A percentile compares a stretch with the other conserved stretches of the same genome.
Conservation (phyloP, 1,140 invertebrate species). For the Aleiodes sp. region DNA sequence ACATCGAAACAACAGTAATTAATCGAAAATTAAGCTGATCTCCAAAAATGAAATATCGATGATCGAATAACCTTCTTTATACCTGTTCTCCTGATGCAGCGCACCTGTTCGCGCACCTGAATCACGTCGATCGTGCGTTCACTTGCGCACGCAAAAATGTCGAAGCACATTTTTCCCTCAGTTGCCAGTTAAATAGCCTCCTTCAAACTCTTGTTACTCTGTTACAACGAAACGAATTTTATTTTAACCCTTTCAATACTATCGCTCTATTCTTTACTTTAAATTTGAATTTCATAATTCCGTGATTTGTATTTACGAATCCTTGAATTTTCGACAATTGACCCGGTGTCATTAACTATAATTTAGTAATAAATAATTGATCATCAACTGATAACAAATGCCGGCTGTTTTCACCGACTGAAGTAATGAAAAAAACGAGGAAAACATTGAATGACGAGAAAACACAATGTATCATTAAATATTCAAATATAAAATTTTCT, state of each 20-base stretch:
- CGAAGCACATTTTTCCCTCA: not conserved
- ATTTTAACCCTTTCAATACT: slow-evolving; percentile 50
- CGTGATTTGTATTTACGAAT: not conserved
- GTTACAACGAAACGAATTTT: slow-evolving; percentile 44
- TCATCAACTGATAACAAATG: too few relatives aligned
- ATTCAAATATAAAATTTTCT: slow-evolving; percentile 26
- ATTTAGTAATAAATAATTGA: not conserved
- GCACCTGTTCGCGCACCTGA: slow-evolving; percentile 56
- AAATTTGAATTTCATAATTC: not conserved
- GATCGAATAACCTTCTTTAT: slow-evolving; percentile 35
- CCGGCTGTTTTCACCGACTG: too few relatives aligned
- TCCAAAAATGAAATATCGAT: too few relatives aligned
- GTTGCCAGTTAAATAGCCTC: slow-evolving; percentile 29
- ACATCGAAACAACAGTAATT: too few relatives aligned
- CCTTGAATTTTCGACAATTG: not conserved
- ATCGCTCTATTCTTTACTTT: slow-evolving; percentile 21
- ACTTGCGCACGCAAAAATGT: slow-evolving; percentile 46
- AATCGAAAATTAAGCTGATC: too few relatives aligned
- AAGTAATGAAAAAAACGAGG: not conserved
- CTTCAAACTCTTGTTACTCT: slow-evolving; percentile 42
- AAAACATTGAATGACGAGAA: not conserved
- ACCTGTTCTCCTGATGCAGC: slow-evolving; percentile 48
- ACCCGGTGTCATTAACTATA: not conserved
- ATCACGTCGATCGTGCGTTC: slow-evolving; percentile 48
- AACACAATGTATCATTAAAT: too few relatives aligned